phyloP scores from a whole-genome alignment of 2,888 invertebrate species.

The Cyclophora albipunctata region DNA sequence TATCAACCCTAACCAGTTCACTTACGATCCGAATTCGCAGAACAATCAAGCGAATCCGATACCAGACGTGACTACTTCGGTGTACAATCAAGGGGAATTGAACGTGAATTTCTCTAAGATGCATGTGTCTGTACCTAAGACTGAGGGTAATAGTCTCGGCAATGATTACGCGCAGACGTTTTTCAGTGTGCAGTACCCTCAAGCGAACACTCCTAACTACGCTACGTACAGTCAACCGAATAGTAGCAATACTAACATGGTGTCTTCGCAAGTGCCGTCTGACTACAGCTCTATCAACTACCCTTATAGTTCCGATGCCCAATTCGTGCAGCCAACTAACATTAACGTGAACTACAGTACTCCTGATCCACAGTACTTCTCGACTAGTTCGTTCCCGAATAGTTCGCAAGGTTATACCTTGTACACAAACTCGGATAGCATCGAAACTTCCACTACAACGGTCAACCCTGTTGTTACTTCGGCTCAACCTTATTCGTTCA shows the following conservation, averaged over 20 bases:
- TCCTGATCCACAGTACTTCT: conserved; percentile 36
- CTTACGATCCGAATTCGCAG: conserved; percentile 29
- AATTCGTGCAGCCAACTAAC: conserved; percentile 24
- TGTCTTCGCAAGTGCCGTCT: conserved; percentile 38
- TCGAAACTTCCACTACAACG: conserved; percentile 31
- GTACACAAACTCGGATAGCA: conserved; percentile 41
- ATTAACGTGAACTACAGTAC: conserved; percentile 23
- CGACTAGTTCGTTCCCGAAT: conserved; percentile 33
- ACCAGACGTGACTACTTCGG: conserved; percentile 31
- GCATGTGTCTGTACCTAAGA: conserved; percentile 44
- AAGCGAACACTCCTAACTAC: conserved; percentile 40
- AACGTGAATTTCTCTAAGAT: conserved; percentile 52
- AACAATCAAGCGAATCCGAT: conserved; percentile 21
- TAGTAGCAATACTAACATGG: conserved; percentile 39
- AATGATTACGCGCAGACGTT: conserved; percentile 55
- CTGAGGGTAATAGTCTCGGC: conserved; percentile 27
- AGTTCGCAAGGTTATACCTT: conserved; percentile 42
- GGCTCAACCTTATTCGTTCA: conserved; percentile 27
- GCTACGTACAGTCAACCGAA: conserved; percentile 52
- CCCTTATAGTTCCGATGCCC: conserved; percentile 37
- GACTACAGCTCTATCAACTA: conserved; percentile 45
- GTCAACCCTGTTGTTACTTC: conserved; percentile 27
- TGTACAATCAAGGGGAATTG: conserved; percentile 40
- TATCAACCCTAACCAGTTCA: conserved; percentile 11
- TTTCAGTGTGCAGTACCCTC: conserved; percentile 54